Evolutionary conservation across 2,888 invertebrate genomes (phyloP).

Genomic region (Melanchra persicariae): DNA sequence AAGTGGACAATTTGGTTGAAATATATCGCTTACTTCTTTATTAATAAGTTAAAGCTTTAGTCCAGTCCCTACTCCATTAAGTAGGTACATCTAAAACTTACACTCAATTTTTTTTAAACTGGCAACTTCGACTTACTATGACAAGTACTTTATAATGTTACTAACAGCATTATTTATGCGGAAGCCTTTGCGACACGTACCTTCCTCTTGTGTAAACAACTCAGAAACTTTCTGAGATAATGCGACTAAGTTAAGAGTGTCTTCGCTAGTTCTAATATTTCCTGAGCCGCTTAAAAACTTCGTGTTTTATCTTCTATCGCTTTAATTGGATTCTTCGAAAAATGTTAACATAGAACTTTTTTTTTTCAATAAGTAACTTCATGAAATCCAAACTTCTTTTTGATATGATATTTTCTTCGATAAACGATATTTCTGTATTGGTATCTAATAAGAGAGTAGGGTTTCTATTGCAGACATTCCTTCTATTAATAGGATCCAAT

Average conservation of each 20-base stretch:
- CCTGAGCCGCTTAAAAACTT: conserved; percentile 35
- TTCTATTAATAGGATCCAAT: conserved; percentile 35
- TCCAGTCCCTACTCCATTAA: too few species aligned
- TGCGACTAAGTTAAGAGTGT: conserved; percentile 28
- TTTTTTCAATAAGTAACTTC: not conserved
- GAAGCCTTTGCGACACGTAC: conserved; percentile 28
- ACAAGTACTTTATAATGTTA: conserved; percentile 4
- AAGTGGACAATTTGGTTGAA: too few species aligned
- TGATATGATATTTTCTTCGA: conserved; percentile 22
- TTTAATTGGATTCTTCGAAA: conserved; percentile 52
- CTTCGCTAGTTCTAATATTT: conserved; percentile 46
- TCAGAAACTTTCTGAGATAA: conserved; percentile 27
- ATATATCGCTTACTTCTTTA: too few species aligned
- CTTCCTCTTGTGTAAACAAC: conserved; percentile 28
- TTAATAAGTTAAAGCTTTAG: too few species aligned
- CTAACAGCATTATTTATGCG: conserved; percentile 31
- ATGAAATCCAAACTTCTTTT: conserved; percentile 11
- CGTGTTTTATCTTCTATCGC: conserved; percentile 53
- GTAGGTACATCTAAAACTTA: not conserved
- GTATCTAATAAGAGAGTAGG: conserved; percentile 6
- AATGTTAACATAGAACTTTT: conserved; percentile 8
- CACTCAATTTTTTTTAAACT: not conserved
- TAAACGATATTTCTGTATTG: conserved; percentile 27
- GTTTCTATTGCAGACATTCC: conserved; percentile 26
- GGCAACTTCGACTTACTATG: not conserved